phyloP scores from a whole-genome alignment of 2,888 invertebrate species.

The Orchestes rusci region DNA sequence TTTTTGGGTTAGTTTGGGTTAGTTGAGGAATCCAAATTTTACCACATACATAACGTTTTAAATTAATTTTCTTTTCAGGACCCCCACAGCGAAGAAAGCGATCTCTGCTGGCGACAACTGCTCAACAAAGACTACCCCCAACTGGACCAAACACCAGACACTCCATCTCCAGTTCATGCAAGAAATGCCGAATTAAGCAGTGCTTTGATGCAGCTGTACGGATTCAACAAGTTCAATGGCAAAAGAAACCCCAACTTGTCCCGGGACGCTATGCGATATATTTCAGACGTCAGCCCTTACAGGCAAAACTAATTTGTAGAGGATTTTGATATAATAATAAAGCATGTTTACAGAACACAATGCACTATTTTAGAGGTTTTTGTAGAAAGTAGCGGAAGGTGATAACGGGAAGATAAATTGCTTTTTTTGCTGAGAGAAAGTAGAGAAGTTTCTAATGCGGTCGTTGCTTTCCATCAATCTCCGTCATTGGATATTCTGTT shows the following conservation, averaged over 20 bases:
- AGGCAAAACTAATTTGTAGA: conserved; percentile 4
- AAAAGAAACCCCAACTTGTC: conserved; percentile 20
- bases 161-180: conserved; percentile 6
- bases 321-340: not conserved
- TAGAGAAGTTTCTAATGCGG: too few relatives aligned
- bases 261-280: conserved; percentile 13
- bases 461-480: too few relatives aligned
- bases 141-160: not conserved
- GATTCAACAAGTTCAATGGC: conserved; percentile 13
- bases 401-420: too few relatives aligned
- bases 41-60: too few relatives aligned
- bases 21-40: too few relatives aligned
- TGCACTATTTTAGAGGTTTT: too few relatives aligned
- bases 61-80: conserved; percentile 11
- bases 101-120: conserved; percentile 14
- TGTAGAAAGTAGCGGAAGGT: too few relatives aligned
- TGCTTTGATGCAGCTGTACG: conserved; percentile 21
- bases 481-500: too few relatives aligned
- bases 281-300: conserved; percentile 6
- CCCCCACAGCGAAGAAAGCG: conserved; percentile 13
- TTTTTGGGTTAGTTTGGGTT: too few relatives aligned
- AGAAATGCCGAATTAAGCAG: conserved; percentile 23
- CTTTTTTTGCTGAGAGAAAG: too few relatives aligned
- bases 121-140: conserved; percentile 6
- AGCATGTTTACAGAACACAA: too few relatives aligned